These are phyloP conservation scores for Epinephelus cyanopodus DNA, from an alignment of 2,113 vertebrate genomes.

Conservation along the genomic window DNA sequence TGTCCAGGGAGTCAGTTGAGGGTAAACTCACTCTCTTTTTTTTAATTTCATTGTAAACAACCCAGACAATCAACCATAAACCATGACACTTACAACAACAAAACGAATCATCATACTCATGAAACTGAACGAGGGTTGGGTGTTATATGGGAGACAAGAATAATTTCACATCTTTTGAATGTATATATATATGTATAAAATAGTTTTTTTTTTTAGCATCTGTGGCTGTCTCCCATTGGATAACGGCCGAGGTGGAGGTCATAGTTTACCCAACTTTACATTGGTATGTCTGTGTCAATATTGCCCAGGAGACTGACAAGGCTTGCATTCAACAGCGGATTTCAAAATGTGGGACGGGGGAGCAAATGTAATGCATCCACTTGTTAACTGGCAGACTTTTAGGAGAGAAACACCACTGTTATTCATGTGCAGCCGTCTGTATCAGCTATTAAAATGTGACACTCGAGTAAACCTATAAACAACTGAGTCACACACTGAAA, in stretches of 20 bases:
- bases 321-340: conserved; percentile 67
- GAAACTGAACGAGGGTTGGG: not conserved
- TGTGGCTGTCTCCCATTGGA: conserved; percentile 35
- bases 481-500: not conserved
- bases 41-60: not conserved
- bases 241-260: conserved; percentile 51
- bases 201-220: not conserved
- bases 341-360: conserved; percentile 43
- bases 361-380: conserved; percentile 49
- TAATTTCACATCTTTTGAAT: not conserved
- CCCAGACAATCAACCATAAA: not conserved
- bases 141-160: not conserved
- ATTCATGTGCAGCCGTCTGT: not conserved
- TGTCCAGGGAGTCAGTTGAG: not conserved
- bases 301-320: conserved; percentile 59
- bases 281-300: conserved; percentile 77
- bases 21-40: not conserved
- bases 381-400: conserved; percentile 43
- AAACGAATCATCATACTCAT: not conserved
- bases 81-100: not conserved
- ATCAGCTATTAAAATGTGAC: not conserved
- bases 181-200: not conserved
- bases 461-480: not conserved
- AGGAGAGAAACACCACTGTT: not conserved
- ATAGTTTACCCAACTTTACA: conserved; percentile 70